phyloP scores from a whole-genome alignment of 2,797 vertebrate species.

The Gymnoscopelus microlampas region DNA sequence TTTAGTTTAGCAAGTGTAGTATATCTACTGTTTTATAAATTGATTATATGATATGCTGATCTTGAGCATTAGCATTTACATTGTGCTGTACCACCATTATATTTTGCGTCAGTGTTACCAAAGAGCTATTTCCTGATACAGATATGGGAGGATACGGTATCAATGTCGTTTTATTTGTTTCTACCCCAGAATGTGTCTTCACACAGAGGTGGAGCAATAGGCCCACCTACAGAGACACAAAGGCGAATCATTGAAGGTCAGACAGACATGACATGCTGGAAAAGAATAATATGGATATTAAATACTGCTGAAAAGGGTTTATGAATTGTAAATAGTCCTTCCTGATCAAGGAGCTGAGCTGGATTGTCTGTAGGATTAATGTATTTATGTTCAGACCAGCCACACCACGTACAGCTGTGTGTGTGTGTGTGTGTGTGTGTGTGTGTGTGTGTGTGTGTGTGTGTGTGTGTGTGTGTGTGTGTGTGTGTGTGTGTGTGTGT shows the following conservation, averaged over 20 bases:
- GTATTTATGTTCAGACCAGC: conserved; percentile 37
- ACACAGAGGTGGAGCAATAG: background rate
- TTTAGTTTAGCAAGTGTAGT: background rate
- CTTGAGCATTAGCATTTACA: too few relatives aligned
- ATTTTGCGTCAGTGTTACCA: too few relatives aligned
- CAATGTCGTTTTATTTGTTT: too few relatives aligned
- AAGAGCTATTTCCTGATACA: too few relatives aligned
- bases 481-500: background rate
- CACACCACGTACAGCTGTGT: background rate
- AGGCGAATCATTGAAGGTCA: conserved; percentile 13
- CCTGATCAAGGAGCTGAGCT: conserved; percentile 30
- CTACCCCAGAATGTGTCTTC: background rate
- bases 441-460: background rate
- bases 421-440: background rate
- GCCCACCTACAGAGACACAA: too few relatives aligned
- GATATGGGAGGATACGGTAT: too few relatives aligned
- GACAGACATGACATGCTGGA: conserved; percentile 31
- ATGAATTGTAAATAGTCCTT: conserved; percentile 32
- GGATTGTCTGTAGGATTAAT: conserved; percentile 49
- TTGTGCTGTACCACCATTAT: too few relatives aligned
- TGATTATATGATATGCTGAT: too few relatives aligned
- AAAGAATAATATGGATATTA: conserved; percentile 44
- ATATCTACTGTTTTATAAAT: background rate
- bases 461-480: background rate
- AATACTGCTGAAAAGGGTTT: conserved; percentile 19